Evolutionary conservation across 2,888 invertebrate genomes (phyloP).

Genomic region (Tupiocoris notatus): DNA sequence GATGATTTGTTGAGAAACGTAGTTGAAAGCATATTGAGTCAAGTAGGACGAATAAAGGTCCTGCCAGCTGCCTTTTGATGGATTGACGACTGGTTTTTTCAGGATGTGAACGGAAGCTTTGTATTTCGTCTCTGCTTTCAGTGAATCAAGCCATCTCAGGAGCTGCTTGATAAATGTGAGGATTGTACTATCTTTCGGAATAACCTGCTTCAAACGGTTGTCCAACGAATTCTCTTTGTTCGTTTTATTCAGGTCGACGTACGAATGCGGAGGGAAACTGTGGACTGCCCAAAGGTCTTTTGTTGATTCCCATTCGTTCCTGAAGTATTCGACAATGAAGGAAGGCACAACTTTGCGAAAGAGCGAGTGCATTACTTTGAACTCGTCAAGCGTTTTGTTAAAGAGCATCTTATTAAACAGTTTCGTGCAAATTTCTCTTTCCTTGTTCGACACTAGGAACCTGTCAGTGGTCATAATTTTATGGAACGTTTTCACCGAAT

Average conservation of each 20-base stretch:
- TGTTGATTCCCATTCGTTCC: slow-evolving; percentile 25
- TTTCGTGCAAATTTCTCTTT: slow-evolving; percentile 30
- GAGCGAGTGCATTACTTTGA: slow-evolving; percentile 20
- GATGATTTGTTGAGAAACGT: slow-evolving; percentile 17
- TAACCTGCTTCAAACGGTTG: slow-evolving; percentile 24
- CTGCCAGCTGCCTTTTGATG: slow-evolving; percentile 27
- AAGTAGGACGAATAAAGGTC: slow-evolving; percentile 26
- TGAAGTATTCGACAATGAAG: slow-evolving; percentile 28
- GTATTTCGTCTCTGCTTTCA: slow-evolving; percentile 19
- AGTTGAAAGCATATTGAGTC: slow-evolving; percentile 34
- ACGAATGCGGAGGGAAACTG: slow-evolving; percentile 18
- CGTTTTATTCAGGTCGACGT: slow-evolving; percentile 24
- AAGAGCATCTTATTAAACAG: slow-evolving; percentile 29
- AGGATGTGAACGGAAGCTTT: slow-evolving; percentile 32
- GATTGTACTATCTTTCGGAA: slow-evolving; percentile 33
- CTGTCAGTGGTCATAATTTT: slow-evolving; percentile 14
- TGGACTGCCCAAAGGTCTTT: slow-evolving; percentile 24
- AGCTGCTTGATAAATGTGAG: slow-evolving; percentile 29
- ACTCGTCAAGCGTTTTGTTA: slow-evolving; percentile 31
- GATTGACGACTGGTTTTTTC: slow-evolving; percentile 19
- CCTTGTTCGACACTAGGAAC: slow-evolving; percentile 30
- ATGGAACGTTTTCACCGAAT: slow-evolving; percentile 15
- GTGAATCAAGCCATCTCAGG: slow-evolving; percentile 9
- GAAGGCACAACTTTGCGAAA: slow-evolving; percentile 32
- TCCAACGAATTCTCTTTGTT: slow-evolving; percentile 21